Evolutionary conservation across 2,888 invertebrate species (phyloP).

Genomic region (Diplolepis rosae): DNA sequence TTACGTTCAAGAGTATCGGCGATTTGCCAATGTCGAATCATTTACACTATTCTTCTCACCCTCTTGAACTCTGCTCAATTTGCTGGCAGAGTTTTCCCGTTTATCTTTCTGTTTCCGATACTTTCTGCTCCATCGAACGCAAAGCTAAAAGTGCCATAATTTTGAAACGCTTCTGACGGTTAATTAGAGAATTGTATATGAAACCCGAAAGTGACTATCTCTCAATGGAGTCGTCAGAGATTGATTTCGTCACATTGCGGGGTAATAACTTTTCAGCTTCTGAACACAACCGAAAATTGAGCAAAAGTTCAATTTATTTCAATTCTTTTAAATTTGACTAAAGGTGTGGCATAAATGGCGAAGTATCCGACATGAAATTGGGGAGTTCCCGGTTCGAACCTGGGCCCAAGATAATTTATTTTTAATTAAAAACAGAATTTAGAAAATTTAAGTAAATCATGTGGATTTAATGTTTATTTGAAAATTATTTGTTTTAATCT

Average conservation of each 20-base stretch:
- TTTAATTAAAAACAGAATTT: too few species aligned
- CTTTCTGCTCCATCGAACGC: slow-evolving; percentile 7
- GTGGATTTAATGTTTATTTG: too few species aligned
- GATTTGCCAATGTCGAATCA: slow-evolving; percentile 16
- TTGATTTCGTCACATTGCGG: not conserved
- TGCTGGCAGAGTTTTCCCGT: slow-evolving; percentile 7
- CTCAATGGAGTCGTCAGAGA: not conserved
- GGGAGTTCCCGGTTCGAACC: too few species aligned
- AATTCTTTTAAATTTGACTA: too few species aligned
- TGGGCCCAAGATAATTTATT: too few species aligned
- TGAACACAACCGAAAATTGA: too few species aligned
- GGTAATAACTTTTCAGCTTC: not conserved
- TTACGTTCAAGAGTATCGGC: slow-evolving; percentile 14
- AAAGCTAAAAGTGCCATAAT: slow-evolving; percentile 14
- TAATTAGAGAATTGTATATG: not conserved
- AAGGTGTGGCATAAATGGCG: too few species aligned
- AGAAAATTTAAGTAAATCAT: too few species aligned
- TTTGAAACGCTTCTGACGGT: not conserved
- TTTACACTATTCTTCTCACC: slow-evolving; percentile 27
- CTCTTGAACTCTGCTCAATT: slow-evolving; percentile 25
- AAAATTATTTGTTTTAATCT: too few species aligned
- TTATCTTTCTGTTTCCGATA: not conserved
- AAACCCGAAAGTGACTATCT: not conserved
- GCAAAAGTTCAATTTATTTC: too few species aligned
- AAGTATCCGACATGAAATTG: too few species aligned